Evolutionary conservation across 1,140 invertebrate genomes (phyloP).

Genomic region (Drosophila setifemur): DNA sequence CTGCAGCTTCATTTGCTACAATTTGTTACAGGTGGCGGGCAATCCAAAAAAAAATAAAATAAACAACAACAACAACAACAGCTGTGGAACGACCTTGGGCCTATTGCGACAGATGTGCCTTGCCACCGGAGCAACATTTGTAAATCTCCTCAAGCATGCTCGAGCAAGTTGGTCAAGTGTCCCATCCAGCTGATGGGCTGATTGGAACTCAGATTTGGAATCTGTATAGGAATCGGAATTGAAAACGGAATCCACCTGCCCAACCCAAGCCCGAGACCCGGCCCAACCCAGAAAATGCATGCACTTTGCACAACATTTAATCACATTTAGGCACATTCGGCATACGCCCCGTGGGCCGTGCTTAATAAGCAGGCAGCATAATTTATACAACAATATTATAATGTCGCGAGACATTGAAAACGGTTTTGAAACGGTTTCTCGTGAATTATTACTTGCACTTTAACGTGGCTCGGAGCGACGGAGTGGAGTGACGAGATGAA

Average conservation of each 20-base stretch:
- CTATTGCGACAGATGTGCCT: slow-evolving; percentile 46
- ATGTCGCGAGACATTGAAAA: slow-evolving; percentile 75
- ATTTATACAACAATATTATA: slow-evolving; percentile 76
- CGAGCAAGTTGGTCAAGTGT: slow-evolving; percentile 45
- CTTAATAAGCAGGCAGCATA: slow-evolving; percentile 52
- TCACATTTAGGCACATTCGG: slow-evolving; percentile 70
- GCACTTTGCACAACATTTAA: slow-evolving; percentile 79
- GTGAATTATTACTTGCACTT: slow-evolving; percentile 80
- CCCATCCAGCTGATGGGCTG: slow-evolving; percentile 27
- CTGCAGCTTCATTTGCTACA: slow-evolving; percentile 58
- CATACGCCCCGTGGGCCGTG: slow-evolving; percentile 56
- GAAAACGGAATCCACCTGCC: slow-evolving; percentile 12
- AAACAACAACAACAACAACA: slow-evolving; percentile 22
- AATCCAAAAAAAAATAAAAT: slow-evolving; percentile 14
- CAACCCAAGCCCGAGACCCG: background rate
- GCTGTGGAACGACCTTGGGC: slow-evolving; percentile 61
- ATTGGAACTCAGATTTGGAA: too few species aligned
- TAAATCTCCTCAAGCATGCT: slow-evolving; percentile 32
- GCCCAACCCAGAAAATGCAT: slow-evolving; percentile 36
- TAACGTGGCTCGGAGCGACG: slow-evolving; percentile 65
- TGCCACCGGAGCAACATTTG: slow-evolving; percentile 29
- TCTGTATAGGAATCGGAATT: too few species aligned
- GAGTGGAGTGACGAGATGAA: slow-evolving; percentile 59
- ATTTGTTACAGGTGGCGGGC: slow-evolving; percentile 69
- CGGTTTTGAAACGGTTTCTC: slow-evolving; percentile 75